Percentiles rank a stretch among this genome's conserved stretches.
phyloP scores from a whole-genome alignment of 2,797 vertebrate genomes.

The Carapus acus region DNA sequence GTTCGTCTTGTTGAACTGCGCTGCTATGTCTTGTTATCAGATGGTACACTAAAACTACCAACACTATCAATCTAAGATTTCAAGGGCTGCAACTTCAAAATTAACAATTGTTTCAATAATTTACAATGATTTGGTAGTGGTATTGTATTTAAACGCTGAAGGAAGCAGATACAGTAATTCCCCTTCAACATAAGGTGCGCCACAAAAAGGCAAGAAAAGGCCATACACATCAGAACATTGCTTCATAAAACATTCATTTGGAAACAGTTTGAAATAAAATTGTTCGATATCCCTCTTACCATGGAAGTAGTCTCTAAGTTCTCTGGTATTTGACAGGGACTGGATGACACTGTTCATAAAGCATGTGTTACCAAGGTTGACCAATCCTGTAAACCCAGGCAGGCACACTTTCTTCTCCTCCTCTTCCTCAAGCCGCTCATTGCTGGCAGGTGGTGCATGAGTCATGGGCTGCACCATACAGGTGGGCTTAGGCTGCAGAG shows the following conservation, averaged over 20 bases:
- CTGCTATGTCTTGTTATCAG: too few relatives aligned
- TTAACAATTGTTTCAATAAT: too few relatives aligned
- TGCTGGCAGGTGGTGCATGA: constrained; percentile 77
- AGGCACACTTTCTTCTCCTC: constrained; percentile 95
- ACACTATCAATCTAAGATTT: too few relatives aligned
- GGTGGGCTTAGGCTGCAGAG: constrained; percentile 85
- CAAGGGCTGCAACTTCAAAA: too few relatives aligned
- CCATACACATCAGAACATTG: too few relatives aligned
- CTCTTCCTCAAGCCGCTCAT: constrained; percentile 85
- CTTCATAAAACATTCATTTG: background rate
- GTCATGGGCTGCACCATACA: constrained; percentile 99
- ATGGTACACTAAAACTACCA: too few relatives aligned
- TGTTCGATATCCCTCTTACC: constrained; percentile 69
- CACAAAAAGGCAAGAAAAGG: too few relatives aligned
- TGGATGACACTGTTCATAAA: constrained; percentile 99
- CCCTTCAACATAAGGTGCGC: too few relatives aligned
- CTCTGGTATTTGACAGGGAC: constrained; percentile 94
- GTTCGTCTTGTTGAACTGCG: too few relatives aligned
- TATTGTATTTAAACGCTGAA: too few relatives aligned
- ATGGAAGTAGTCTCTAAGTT: constrained; percentile 96
- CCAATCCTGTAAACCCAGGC: constrained; percentile 93
- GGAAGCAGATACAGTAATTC: too few relatives aligned
- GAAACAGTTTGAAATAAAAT: background rate
- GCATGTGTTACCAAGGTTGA: constrained; percentile 97
- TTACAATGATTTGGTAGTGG: too few relatives aligned